Conservation (phyloP, 2,888 invertebrate species). For the Diarsia brunnea region DNA sequence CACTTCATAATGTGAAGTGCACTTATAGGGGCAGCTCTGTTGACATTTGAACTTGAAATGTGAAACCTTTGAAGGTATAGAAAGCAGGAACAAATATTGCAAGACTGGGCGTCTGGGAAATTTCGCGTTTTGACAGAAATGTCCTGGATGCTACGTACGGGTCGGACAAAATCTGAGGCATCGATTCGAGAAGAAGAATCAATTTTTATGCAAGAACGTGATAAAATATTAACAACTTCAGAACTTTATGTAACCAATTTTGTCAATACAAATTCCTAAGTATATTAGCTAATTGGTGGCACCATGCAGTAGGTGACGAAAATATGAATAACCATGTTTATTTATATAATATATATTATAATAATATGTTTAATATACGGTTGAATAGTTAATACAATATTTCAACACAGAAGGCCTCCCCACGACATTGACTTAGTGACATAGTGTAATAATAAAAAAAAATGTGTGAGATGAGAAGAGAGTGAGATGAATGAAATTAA, state of each 20-base stretch:
- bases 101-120: background rate
- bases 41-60: background rate
- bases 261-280: background rate
- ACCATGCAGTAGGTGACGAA: constrained; percentile 1
- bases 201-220: background rate
- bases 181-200: background rate
- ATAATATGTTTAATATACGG: background rate
- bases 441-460: too few relatives aligned
- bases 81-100: background rate
- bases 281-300: background rate
- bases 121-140: background rate
- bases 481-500: too few relatives aligned
- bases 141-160: too few relatives aligned
- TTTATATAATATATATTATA: background rate
- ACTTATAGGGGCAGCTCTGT: too few relatives aligned
- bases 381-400: constrained; percentile 28
- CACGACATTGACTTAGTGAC: constrained; percentile 59
- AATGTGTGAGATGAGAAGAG: too few relatives aligned
- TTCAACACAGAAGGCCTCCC: constrained; percentile 29
- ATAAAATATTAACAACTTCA: background rate
- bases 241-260: background rate
- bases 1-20: background rate
- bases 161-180: too few relatives aligned
- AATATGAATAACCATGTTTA: background rate
- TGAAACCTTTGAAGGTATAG: background rate